Evolutionary conservation across 2,888 invertebrate genomes (phyloP).

Genomic region (Agrotis exclamationis): DNA sequence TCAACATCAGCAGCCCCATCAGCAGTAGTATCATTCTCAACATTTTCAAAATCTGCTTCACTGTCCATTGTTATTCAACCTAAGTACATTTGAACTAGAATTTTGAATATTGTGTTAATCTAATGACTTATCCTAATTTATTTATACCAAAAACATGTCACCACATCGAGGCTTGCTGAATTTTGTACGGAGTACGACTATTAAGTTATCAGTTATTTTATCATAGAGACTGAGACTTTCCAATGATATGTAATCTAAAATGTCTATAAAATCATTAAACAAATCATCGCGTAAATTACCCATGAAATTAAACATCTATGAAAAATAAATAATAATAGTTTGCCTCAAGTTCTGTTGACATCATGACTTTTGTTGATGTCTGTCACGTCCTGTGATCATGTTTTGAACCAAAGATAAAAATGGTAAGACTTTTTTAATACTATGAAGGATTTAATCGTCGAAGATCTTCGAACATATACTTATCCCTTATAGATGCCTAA

Average conservation of each 20-base stretch:
- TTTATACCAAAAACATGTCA: constrained; percentile 81
- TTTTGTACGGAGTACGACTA: constrained; percentile 75
- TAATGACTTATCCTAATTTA: constrained; percentile 60
- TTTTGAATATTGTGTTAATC: constrained; percentile 49
- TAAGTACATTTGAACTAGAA: constrained; percentile 43
- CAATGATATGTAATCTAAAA: constrained; percentile 79
- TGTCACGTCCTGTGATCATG: constrained; percentile 15
- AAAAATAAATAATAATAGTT: constrained; percentile 59
- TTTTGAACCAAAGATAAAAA: constrained; percentile 16
- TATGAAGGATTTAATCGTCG: constrained; percentile 9
- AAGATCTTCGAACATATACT: background rate
- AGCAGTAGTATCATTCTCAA: constrained; percentile 57
- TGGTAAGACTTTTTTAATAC: background rate
- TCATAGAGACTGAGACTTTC: constrained; percentile 80
- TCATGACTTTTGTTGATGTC: constrained; percentile 20
- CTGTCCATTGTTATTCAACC: constrained; percentile 62
- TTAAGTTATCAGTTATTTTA: constrained; percentile 83
- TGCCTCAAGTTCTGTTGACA: constrained; percentile 40
- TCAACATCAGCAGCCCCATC: constrained; percentile 51
- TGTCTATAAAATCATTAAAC: constrained; percentile 76
- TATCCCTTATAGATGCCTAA: background rate
- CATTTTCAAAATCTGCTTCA: constrained; percentile 51
- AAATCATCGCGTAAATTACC: constrained; percentile 76
- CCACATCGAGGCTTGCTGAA: constrained; percentile 79
- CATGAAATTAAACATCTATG: constrained; percentile 81